phyloP scores from a whole-genome alignment of 2,888 invertebrate genomes.

The Lasioglossum vierecki region DNA sequence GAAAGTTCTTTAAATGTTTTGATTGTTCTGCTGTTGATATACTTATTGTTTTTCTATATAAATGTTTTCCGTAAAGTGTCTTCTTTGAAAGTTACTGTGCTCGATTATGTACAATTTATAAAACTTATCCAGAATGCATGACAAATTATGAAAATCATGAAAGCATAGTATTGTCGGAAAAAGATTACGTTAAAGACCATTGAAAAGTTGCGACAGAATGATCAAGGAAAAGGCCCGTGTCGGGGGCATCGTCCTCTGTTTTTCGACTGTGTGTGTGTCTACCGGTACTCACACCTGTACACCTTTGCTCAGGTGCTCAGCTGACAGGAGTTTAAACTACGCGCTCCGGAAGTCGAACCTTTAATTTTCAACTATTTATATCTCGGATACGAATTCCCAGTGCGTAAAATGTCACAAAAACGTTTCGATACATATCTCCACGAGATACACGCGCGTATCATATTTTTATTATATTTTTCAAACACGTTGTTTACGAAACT shows the following conservation, averaged over 20 bases:
- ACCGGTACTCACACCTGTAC: neutral
- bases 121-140: neutral
- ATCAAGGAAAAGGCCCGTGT: neutral
- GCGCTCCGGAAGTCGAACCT: neutral
- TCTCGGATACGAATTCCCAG: neutral
- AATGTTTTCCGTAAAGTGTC: neutral
- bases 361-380: neutral
- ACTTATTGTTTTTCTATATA: neutral
- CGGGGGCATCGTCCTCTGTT: constrained; percentile 2
- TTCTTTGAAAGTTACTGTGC: neutral
- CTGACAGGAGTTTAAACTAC: constrained; percentile 4
- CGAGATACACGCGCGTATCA: neutral
- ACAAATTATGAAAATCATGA: neutral
- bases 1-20: neutral
- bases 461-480: neutral
- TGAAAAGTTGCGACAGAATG: neutral
- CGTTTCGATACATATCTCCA: neutral
- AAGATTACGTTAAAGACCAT: neutral
- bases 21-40: neutral
- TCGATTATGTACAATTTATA: neutral
- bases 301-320: neutral
- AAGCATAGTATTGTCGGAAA: neutral
- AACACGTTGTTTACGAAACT: neutral
- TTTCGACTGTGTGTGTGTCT: constrained; percentile 2
- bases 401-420: constrained; percentile 3